Percentiles rank a stretch among this genome's conserved stretches.
Conservation (phyloP, 2,888 invertebrate species). For the Agrilus cyanescens region DNA sequence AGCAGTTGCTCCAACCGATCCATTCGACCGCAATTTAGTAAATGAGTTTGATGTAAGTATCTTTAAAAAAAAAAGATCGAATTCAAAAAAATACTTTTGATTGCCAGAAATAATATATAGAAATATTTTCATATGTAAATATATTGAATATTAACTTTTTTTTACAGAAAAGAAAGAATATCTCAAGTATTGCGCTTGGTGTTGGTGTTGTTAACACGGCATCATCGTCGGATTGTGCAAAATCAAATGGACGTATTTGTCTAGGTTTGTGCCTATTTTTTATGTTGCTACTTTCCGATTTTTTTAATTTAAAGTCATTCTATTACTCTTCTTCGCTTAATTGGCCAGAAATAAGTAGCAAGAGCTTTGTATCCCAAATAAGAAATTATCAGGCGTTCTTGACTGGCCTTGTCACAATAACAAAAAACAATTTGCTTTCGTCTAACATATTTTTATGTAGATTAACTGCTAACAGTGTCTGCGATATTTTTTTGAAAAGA, state of each 20-base stretch:
- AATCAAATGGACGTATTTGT: conserved; percentile 31
- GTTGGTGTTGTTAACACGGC: conserved; percentile 19
- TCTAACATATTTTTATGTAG: background rate
- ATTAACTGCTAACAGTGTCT: background rate
- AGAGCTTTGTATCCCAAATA: too few relatives aligned
- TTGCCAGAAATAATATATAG: background rate
- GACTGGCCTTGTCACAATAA: too few relatives aligned
- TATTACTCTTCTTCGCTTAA: background rate
- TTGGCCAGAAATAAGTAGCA: background rate
- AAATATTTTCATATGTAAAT: background rate
- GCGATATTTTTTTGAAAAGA: background rate
- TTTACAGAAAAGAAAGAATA: conserved; percentile 32
- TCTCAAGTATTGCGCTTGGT: conserved; percentile 27
- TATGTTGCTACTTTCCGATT: conserved; percentile 18
- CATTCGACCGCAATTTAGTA: conserved; percentile 46
- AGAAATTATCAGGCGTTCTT: too few relatives aligned
- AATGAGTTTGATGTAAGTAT: conserved; percentile 23
- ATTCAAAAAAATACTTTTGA: conserved; percentile 4
- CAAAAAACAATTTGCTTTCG: too few relatives aligned
- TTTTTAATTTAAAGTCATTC: conserved; percentile 21
- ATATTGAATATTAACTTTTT: conserved; percentile 6
- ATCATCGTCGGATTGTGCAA: conserved; percentile 30
- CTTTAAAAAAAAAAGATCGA: conserved; percentile 4
- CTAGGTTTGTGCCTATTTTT: conserved; percentile 36
- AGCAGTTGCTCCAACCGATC: conserved; percentile 34